Percentiles rank a stretch among this genome's conserved stretches.
Evolutionary conservation across 1,140 invertebrate species (phyloP).

Genomic region (Caerostris extrusa): DNA sequence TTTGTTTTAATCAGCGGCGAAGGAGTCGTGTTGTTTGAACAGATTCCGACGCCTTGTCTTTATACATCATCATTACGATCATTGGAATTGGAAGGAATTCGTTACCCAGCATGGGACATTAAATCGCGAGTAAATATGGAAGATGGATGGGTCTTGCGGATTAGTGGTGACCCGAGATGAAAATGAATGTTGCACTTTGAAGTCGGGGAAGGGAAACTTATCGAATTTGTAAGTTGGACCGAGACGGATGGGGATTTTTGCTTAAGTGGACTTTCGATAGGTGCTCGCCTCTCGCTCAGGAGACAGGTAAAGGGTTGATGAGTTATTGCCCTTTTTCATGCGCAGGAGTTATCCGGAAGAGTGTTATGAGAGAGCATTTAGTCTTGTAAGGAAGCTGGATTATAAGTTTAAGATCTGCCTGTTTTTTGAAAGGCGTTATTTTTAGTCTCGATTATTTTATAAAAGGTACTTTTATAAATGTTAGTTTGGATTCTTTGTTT

Average conservation of each 20-base stretch:
- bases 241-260: constrained; percentile 21
- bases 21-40: constrained; percentile 54
- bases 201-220: constrained; percentile 38
- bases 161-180: constrained; percentile 71
- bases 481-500: no score
- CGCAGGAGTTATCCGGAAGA: not conserved
- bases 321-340: not conserved
- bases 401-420: no score
- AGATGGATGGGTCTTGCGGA: constrained; percentile 51
- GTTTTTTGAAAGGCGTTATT: no score
- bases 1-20: constrained; percentile 74
- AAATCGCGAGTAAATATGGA: constrained; percentile 66
- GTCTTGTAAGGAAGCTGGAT: not conserved
- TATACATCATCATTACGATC: constrained; percentile 75
- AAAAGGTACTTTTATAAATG: no score
- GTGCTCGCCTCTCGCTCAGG: not conserved
- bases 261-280: constrained; percentile 23
- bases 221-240: constrained; percentile 59
- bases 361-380: not conserved
- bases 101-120: constrained; percentile 46
- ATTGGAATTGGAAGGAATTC: constrained; percentile 70
- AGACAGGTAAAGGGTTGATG: constrained; percentile 26
- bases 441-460: no score
- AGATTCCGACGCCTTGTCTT: constrained; percentile 66
- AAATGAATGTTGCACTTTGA: constrained; percentile 69